Evolutionary conservation across 92 coral and sea anemone species (phyloP).

Genomic region (Epizoanthus scotinus): DNA sequence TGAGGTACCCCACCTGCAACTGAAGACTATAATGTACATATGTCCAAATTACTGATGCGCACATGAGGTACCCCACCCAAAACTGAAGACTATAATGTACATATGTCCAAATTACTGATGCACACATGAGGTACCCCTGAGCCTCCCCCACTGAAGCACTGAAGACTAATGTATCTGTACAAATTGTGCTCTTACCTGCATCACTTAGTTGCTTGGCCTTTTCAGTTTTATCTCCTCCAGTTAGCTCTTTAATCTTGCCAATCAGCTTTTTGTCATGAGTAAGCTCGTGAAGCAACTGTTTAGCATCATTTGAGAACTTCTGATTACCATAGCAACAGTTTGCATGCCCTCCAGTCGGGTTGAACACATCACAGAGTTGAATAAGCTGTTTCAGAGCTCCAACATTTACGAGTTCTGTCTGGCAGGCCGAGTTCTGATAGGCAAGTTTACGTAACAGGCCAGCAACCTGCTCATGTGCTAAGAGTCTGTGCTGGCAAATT

Average conservation of each 20-base stretch:
- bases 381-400: slow-evolving; percentile 79
- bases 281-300: slow-evolving; percentile 53
- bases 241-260: slow-evolving; percentile 73
- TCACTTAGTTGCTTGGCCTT: slow-evolving; percentile 48
- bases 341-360: slow-evolving; percentile 67
- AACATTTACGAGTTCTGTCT: slow-evolving; percentile 72
- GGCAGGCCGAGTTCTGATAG: slow-evolving; percentile 65
- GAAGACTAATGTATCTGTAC: too few species aligned
- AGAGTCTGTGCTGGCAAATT: slow-evolving; percentile 38
- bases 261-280: slow-evolving; percentile 73
- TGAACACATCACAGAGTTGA: slow-evolving; percentile 73
- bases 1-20: too few species aligned
- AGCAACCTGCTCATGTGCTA: slow-evolving; percentile 76
- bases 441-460: slow-evolving; percentile 72
- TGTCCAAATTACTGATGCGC: too few species aligned
- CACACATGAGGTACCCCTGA: too few species aligned
- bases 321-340: slow-evolving; percentile 67
- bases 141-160: too few species aligned
- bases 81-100: too few species aligned
- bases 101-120: too few species aligned
- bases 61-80: too few species aligned
- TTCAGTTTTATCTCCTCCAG: slow-evolving; percentile 38
- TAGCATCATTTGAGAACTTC: slow-evolving; percentile 56
- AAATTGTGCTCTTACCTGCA: slow-evolving; percentile 60
- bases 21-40: too few species aligned